Percentiles rank a stretch among this genome's conserved stretches.
phyloP scores from a whole-genome alignment of 2,888 invertebrate species.

The Euphydryas editha region DNA sequence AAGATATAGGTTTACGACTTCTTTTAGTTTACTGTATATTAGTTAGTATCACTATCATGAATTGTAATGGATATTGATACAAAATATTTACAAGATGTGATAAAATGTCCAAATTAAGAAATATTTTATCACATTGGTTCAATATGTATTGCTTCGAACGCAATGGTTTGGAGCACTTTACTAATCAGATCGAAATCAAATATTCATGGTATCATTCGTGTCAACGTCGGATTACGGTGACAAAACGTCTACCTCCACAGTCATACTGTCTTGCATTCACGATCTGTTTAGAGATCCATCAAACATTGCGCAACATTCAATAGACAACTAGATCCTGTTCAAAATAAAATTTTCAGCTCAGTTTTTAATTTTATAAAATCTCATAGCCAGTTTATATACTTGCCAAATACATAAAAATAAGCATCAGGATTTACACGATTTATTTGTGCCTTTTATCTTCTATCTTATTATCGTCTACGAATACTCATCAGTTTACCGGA shows the following conservation, averaged over 20 bases:
- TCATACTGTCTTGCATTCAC: constrained; percentile 31
- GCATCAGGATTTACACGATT: too few relatives aligned
- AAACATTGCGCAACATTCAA: constrained; percentile 16
- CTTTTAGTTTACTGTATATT: neutral
- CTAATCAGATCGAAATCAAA: constrained; percentile 35
- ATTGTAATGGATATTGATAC: neutral
- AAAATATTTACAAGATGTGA: neutral
- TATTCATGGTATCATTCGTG: constrained; percentile 44
- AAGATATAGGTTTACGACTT: constrained; percentile 14
- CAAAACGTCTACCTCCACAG: constrained; percentile 42
- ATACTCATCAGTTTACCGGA: too few relatives aligned
- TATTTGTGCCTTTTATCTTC: too few relatives aligned
- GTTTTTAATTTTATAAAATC: neutral
- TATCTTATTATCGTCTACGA: too few relatives aligned
- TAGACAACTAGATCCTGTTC: neutral
- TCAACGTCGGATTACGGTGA: constrained; percentile 46
- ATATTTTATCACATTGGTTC: neutral
- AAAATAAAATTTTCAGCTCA: neutral
- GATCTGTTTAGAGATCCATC: constrained; percentile 13
- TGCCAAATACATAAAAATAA: too few relatives aligned
- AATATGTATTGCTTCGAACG: neutral
- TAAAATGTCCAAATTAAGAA: neutral
- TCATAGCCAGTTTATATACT: neutral
- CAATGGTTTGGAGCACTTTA: neutral
- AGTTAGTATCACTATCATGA: neutral